phyloP scores from a whole-genome alignment of 2,113 vertebrate species.

The Hydrolagus affinis region DNA sequence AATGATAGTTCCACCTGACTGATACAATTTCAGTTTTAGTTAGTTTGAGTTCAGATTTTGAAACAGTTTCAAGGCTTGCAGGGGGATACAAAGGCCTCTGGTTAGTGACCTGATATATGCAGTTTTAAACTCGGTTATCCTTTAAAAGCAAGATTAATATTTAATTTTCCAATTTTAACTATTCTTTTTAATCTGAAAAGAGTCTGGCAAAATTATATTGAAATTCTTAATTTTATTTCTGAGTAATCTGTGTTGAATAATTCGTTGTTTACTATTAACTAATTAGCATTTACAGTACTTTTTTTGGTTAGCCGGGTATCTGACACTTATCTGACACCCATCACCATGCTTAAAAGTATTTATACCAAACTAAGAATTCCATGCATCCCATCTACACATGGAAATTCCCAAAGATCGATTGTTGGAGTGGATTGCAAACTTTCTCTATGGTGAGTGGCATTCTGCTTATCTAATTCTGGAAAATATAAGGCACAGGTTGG shows the following conservation, averaged over 20 bases:
- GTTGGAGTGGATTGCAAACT: too few species aligned
- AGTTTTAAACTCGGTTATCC: neutral
- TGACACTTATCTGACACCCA: too few species aligned
- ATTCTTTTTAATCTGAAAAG: neutral
- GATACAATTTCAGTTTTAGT: neutral
- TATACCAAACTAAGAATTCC: too few species aligned
- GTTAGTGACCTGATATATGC: neutral
- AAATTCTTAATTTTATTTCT: neutral
- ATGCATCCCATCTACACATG: too few species aligned
- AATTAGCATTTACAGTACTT: neutral
- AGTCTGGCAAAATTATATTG: neutral
- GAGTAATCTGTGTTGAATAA: neutral
- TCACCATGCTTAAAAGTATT: too few species aligned
- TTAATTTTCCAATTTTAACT: neutral
- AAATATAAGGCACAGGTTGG: too few species aligned
- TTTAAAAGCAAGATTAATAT: neutral
- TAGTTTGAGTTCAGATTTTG: neutral
- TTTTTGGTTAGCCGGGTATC: neutral
- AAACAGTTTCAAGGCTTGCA: neutral
- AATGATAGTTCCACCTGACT: neutral
- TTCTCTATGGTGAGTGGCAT: too few species aligned
- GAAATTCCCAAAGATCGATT: too few species aligned
- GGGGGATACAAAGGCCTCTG: neutral
- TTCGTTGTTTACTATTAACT: neutral
- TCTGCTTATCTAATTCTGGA: too few species aligned